A percentile compares a stretch with the other conserved stretches of the same genome.
Evolutionary conservation across 2,888 invertebrate genomes (phyloP).

Genomic region (Sarcophaga caerulescens): DNA sequence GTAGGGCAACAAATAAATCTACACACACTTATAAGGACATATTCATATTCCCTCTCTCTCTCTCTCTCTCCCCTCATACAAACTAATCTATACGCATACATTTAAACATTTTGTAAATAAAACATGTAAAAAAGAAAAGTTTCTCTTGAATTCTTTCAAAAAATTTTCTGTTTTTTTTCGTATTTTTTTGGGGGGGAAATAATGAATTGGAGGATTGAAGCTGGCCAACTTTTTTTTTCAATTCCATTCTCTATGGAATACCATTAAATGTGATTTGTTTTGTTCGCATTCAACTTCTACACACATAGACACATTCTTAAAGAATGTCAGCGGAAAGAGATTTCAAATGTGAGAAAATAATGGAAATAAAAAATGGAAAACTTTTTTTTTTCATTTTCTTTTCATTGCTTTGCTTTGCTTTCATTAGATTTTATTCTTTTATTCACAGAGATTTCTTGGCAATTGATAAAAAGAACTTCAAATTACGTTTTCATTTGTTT

Average conservation of each 20-base stretch:
- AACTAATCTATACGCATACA: background rate
- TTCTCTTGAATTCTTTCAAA: background rate
- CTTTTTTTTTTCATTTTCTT: background rate
- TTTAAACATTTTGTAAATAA: background rate
- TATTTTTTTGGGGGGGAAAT: background rate
- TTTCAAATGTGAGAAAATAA: conserved; percentile 33
- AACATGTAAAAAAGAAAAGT: background rate
- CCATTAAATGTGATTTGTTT: conserved; percentile 63
- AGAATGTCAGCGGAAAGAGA: conserved; percentile 40
- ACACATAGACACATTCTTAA: conserved; percentile 7
- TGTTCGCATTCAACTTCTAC: conserved; percentile 21
- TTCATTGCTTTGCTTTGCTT: too few species aligned
- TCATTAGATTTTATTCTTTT: background rate
- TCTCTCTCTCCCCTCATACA: too few species aligned
- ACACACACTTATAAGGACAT: too few species aligned
- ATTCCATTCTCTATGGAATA: background rate
- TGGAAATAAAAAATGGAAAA: background rate
- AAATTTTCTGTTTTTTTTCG: background rate
- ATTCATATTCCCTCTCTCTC: too few species aligned
- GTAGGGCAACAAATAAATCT: too few species aligned
- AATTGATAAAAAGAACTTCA: conserved; percentile 1
- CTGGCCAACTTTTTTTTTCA: background rate
- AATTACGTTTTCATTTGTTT: background rate
- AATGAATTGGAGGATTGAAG: conserved; percentile 6
- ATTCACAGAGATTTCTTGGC: conserved; percentile 39